Evolutionary conservation across 2,888 invertebrate genomes (phyloP).

Genomic region (Phengaris alcon): DNA sequence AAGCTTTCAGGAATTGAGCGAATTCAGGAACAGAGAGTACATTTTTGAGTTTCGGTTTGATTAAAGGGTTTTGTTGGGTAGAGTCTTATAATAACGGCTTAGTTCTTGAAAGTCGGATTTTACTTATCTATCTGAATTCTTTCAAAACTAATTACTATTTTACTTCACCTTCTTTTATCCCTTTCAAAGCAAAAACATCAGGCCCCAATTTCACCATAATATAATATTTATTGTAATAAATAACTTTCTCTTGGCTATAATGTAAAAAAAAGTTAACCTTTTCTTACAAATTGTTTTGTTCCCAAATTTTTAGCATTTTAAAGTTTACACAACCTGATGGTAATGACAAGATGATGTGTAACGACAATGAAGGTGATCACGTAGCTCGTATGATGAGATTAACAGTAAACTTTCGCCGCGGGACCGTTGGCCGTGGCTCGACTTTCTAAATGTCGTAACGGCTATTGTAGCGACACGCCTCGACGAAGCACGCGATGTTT

Average conservation of each 20-base stretch:
- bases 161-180: too few species aligned
- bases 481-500: slow-evolving; percentile 69
- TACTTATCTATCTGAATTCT: too few species aligned
- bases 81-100: not conserved
- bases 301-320: not conserved
- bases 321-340: not conserved
- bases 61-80: not conserved
- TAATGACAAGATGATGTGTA: slow-evolving; percentile 2
- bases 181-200: too few species aligned
- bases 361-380: slow-evolving; percentile 20
- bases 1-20: not conserved
- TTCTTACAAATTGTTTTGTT: not conserved
- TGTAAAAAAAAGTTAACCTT: not conserved
- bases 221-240: too few species aligned
- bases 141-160: too few species aligned
- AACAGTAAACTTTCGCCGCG: slow-evolving; percentile 70
- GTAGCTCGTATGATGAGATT: slow-evolving; percentile 42
- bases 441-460: slow-evolving; percentile 77
- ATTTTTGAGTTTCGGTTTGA: too few species aligned
- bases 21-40: not conserved
- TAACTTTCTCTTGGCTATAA: too few species aligned
- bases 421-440: slow-evolving; percentile 74
- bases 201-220: too few species aligned
- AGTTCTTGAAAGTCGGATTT: too few species aligned
- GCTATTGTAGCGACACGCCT: slow-evolving; percentile 68